Evolutionary conservation across 2,797 vertebrate genomes (phyloP).

Genomic region (Atherinosoma microstoma): DNA sequence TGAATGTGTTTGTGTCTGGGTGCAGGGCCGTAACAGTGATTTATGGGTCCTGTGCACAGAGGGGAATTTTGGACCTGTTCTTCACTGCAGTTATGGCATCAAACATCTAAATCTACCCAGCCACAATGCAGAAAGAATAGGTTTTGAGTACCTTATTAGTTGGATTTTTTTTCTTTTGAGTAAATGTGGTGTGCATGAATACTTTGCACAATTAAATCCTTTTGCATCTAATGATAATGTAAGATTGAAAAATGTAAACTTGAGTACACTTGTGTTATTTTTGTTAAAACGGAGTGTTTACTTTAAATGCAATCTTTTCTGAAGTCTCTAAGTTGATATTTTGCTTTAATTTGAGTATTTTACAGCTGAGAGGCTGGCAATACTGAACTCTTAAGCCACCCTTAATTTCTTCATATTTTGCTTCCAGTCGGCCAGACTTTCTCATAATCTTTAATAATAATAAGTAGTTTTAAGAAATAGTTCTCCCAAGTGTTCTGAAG

Average conservation of each 20-base stretch:
- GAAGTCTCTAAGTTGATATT: neutral
- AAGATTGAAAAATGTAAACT: neutral
- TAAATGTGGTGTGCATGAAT: neutral
- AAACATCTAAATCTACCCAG: slow-evolving; percentile 42
- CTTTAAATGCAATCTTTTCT: neutral
- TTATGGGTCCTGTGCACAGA: slow-evolving; percentile 59
- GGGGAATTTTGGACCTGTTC: slow-evolving; percentile 32
- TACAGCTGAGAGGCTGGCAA: neutral
- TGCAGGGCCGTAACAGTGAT: slow-evolving; percentile 62
- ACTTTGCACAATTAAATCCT: neutral
- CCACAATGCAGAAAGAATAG: slow-evolving; percentile 19
- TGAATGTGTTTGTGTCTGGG: slow-evolving; percentile 57
- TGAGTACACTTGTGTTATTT: neutral
- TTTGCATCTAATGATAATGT: neutral
- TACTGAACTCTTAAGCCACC: neutral
- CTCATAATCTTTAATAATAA: neutral
- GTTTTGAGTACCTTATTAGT: slow-evolving; percentile 30
- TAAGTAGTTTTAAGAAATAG: neutral
- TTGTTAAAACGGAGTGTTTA: neutral
- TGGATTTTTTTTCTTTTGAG: neutral
- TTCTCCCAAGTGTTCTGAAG: neutral
- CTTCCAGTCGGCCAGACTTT: neutral
- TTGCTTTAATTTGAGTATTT: neutral
- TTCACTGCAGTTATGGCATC: slow-evolving; percentile 44
- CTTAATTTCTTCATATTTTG: neutral